Percentiles rank a stretch among this genome's conserved stretches.
These are phyloP conservation scores for Tribolium castaneum DNA, from an alignment of 1,140 invertebrate genomes.

Conservation along the genomic window DNA sequence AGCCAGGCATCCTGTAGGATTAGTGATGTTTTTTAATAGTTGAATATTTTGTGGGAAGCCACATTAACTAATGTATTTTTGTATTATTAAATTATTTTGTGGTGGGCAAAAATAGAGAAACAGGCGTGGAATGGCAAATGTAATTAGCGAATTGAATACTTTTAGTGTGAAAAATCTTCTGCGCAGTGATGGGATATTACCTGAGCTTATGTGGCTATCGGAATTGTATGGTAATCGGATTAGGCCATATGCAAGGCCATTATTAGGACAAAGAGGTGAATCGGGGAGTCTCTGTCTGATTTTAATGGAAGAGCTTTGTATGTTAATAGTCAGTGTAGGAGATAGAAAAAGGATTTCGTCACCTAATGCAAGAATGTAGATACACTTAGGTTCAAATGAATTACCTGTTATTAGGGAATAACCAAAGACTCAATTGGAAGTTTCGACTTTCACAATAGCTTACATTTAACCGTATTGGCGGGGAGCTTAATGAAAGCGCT, in stretches of 20 bases:
- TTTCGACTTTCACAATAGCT: conserved; percentile 56
- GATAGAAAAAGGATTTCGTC: conserved; percentile 11
- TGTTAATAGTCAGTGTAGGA: neutral
- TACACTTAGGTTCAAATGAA: conserved; percentile 49
- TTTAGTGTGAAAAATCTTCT: neutral
- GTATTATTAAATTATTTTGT: too few species aligned
- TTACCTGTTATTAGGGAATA: conserved; percentile 57
- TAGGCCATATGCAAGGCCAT: neutral
- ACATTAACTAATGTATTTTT: too few species aligned
- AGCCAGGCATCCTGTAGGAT: too few species aligned
- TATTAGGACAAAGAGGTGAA: conserved; percentile 5
- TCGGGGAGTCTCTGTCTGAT: conserved; percentile 9
- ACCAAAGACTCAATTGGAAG: conserved; percentile 56
- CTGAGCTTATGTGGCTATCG: neutral
- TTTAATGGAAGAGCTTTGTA: conserved; percentile 12
- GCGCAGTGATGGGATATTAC: neutral
- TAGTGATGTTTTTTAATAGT: too few species aligned
- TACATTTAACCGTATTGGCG: conserved; percentile 56
- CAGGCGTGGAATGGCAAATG: too few species aligned
- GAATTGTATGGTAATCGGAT: conserved; percentile 17
- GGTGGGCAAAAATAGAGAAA: too few species aligned
- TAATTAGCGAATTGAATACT: neutral
- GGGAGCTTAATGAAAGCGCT: conserved; percentile 58
- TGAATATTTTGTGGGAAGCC: too few species aligned
- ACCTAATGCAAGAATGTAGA: conserved; percentile 13